phyloP scores from a whole-genome alignment of 2,888 invertebrate species.

The Pandemis corylana region DNA sequence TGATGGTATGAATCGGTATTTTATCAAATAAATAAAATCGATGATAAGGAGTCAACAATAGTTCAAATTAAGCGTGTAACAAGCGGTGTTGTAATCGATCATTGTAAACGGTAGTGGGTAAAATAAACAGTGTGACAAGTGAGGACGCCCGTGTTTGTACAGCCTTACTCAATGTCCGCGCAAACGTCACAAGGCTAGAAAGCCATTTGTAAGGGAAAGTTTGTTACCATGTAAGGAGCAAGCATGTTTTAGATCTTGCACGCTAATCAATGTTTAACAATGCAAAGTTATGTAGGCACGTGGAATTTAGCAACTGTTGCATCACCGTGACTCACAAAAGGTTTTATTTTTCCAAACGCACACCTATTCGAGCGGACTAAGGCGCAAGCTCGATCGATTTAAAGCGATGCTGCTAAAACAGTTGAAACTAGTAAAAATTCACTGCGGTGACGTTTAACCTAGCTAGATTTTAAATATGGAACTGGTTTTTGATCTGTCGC shows the following conservation, averaged over 20 bases:
- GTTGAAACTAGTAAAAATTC: slow-evolving; percentile 1
- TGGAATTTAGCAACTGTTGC: slow-evolving; percentile 63
- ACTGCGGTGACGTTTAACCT: neutral
- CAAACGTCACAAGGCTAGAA: slow-evolving; percentile 56
- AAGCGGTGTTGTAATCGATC: slow-evolving; percentile 72
- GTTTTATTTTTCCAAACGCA: neutral
- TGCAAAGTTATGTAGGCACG: slow-evolving; percentile 60
- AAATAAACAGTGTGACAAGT: slow-evolving; percentile 72
- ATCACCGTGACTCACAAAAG: slow-evolving; percentile 59
- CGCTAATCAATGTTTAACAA: slow-evolving; percentile 72
- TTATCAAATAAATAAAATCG: slow-evolving; percentile 67
- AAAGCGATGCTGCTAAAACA: neutral
- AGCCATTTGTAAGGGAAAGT: slow-evolving; percentile 57
- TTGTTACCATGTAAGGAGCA: slow-evolving; percentile 39
- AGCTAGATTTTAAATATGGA: slow-evolving; percentile 15
- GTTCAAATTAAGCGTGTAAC: slow-evolving; percentile 63
- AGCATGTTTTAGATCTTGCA: slow-evolving; percentile 58
- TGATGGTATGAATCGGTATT: slow-evolving; percentile 63
- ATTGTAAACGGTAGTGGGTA: slow-evolving; percentile 64
- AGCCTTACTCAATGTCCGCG: slow-evolving; percentile 56
- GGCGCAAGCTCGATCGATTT: neutral
- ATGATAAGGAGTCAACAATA: slow-evolving; percentile 58
- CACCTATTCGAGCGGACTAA: neutral
- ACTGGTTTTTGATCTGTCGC: slow-evolving; percentile 57
- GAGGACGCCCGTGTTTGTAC: slow-evolving; percentile 67